These are phyloP conservation scores for Gobiocypris rarus DNA, from an alignment of 2,113 vertebrate genomes.

Conservation along the genomic window DNA sequence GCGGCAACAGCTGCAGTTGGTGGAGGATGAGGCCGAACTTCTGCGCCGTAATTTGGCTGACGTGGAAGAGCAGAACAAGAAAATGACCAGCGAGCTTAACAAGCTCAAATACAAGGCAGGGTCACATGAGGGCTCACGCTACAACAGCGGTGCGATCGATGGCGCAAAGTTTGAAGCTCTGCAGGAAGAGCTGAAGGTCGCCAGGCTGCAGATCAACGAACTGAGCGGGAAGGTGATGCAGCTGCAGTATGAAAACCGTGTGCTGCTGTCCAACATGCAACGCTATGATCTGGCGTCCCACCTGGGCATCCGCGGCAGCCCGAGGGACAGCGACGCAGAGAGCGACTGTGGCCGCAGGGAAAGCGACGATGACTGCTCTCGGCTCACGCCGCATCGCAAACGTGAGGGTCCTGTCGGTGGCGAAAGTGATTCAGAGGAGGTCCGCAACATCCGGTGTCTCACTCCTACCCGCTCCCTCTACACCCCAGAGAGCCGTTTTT, in stretches of 20 bases:
- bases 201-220: conserved; percentile 95
- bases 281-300: conserved; percentile 98
- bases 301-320: conserved; percentile 90
- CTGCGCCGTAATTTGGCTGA: conserved; percentile 93
- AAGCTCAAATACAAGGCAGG: conserved; percentile 96
- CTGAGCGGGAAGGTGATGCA: conserved; percentile 98
- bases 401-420: conserved; percentile 94
- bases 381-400: conserved; percentile 93
- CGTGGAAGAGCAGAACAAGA: conserved; percentile 95
- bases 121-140: conserved; percentile 81
- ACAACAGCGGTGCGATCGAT: conserved; percentile 78
- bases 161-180: conserved; percentile 86
- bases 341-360: conserved; percentile 91
- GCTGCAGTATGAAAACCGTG: conserved; percentile 97
- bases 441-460: conserved; percentile 93
- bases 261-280: conserved; percentile 98
- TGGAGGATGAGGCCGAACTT: conserved; percentile 96
- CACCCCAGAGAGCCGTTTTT: conserved; percentile 84
- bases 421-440: conserved; percentile 96
- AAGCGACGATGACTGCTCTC: conserved; percentile 89
- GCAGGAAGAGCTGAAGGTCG: conserved; percentile 95
- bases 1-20: conserved; percentile 94
- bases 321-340: conserved; percentile 93
- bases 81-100: conserved; percentile 90
- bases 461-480: conserved; percentile 93